A percentile compares a stretch with the other conserved stretches of the same genome.
phyloP scores from a whole-genome alignment of 2,888 invertebrate genomes.

The Sipunculus nudus region DNA sequence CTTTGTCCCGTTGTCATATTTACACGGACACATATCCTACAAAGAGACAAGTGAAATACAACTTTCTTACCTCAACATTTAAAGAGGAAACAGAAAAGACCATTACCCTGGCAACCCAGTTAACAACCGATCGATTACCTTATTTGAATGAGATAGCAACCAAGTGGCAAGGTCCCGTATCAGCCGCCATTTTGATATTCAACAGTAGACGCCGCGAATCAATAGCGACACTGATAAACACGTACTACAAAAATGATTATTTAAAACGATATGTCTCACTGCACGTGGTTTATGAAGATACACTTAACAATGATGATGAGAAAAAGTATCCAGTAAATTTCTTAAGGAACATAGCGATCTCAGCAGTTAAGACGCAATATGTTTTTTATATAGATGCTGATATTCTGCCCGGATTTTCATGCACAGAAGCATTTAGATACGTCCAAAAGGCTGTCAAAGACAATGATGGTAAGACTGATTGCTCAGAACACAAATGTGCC shows the following conservation, averaged over 20 bases:
- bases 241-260: conserved; percentile 1
- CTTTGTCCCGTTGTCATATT: neutral
- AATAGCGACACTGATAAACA: too few relatives aligned
- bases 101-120: conserved; percentile 25
- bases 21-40: conserved; percentile 5
- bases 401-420: conserved; percentile 13
- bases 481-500: conserved; percentile 7
- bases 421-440: neutral
- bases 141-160: conserved; percentile 1
- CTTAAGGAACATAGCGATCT: conserved; percentile 20
- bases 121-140: conserved; percentile 15
- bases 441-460: too few relatives aligned
- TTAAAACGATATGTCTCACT: conserved; percentile 6
- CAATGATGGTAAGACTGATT: neutral
- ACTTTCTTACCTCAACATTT: conserved; percentile 4
- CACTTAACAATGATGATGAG: conserved; percentile 5
- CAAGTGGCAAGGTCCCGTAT: conserved; percentile 23
- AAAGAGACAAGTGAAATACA: conserved; percentile 1
- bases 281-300: conserved; percentile 20
- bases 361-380: conserved; percentile 2
- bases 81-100: neutral
- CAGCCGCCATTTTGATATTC: conserved; percentile 19
- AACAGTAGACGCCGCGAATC: too few relatives aligned
- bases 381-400: conserved; percentile 23
- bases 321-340: conserved; percentile 19